These are phyloP conservation scores for Intellagama lesueurii DNA, from an alignment of 2,797 vertebrate genomes.

Conservation along the genomic window DNA sequence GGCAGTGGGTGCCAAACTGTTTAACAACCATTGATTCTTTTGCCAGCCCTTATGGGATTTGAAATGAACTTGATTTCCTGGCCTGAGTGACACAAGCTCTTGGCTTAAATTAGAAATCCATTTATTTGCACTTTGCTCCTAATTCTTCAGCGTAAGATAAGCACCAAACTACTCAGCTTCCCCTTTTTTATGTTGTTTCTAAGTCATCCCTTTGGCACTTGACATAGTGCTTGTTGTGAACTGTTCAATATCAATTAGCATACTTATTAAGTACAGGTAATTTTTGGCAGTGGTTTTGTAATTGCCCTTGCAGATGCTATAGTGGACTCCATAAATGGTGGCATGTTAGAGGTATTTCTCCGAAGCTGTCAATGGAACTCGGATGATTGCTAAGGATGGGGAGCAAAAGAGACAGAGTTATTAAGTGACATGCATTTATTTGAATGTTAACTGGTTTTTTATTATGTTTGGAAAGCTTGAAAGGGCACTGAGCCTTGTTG, in stretches of 20 bases:
- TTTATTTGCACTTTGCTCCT: background rate
- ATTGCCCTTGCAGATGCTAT: constrained; percentile 47
- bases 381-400: background rate
- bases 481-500: background rate
- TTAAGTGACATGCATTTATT: background rate
- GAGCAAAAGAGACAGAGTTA: background rate
- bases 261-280: constrained; percentile 51
- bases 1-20: background rate
- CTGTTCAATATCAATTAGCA: constrained; percentile 73
- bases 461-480: background rate
- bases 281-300: constrained; percentile 53
- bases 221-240: constrained; percentile 53
- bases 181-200: background rate
- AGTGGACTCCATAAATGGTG: constrained; percentile 19
- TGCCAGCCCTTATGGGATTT: background rate
- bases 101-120: fast-evolving
- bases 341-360: fast-evolving
- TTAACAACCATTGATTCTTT: background rate
- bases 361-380: background rate
- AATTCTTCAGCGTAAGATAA: background rate
- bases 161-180: background rate
- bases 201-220: constrained; percentile 52
- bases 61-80: background rate
- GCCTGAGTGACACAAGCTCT: fast-evolving
- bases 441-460: background rate